Evolutionary conservation across 2,888 invertebrate species (phyloP).

Genomic region (Elaeidobius kamerunicus): DNA sequence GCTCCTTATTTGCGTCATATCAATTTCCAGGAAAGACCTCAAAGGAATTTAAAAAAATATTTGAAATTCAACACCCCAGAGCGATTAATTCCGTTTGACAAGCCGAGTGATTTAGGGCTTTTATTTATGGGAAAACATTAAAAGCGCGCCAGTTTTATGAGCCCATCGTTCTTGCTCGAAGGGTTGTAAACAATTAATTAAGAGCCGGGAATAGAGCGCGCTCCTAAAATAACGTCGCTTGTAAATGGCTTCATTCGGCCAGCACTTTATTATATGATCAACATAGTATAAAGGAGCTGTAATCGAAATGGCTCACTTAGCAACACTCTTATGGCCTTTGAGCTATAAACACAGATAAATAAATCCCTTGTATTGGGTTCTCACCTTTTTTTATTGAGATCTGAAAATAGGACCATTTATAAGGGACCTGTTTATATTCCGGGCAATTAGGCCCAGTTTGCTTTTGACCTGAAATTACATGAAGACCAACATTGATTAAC

Average conservation of each 20-base stretch:
- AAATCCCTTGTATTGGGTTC: too few relatives aligned
- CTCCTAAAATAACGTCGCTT: constrained; percentile 11
- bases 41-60: background rate
- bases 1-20: too few relatives aligned
- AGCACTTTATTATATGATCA: background rate
- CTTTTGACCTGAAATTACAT: too few relatives aligned
- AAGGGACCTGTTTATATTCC: too few relatives aligned
- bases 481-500: constrained; percentile 13
- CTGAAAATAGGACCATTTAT: too few relatives aligned
- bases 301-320: too few relatives aligned
- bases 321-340: too few relatives aligned
- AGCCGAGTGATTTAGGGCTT: constrained; percentile 4
- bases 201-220: constrained; percentile 3
- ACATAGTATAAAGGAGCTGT: too few relatives aligned
- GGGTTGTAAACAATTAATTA: constrained; percentile 24
- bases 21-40: constrained; percentile 5
- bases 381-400: too few relatives aligned
- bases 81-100: constrained; percentile 8
- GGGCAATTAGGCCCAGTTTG: too few relatives aligned
- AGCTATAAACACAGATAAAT: too few relatives aligned
- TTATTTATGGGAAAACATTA: constrained; percentile 23
- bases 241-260: constrained; percentile 1
- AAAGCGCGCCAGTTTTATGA: constrained; percentile 20
- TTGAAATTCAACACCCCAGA: constrained; percentile 5
- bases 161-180: constrained; percentile 19